Evolutionary conservation across 2,113 vertebrate species (phyloP).

Genomic region (Serilophus lunatus): DNA sequence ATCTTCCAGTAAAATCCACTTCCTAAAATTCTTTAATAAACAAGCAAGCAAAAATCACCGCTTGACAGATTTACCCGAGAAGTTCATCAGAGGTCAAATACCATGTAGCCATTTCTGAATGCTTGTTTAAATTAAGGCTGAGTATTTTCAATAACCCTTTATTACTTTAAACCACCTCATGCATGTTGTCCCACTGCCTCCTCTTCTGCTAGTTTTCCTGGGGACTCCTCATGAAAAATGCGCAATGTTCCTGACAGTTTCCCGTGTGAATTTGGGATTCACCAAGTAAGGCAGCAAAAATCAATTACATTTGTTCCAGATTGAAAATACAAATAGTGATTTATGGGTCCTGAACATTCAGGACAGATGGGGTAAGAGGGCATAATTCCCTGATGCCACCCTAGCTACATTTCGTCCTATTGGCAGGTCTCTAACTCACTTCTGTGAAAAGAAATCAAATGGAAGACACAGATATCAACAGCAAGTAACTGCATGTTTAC

Average conservation of each 20-base stretch:
- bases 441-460: background rate
- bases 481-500: background rate
- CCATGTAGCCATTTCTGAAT: background rate
- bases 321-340: background rate
- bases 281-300: background rate
- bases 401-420: fast-evolving
- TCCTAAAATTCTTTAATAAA: background rate
- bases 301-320: background rate
- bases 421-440: background rate
- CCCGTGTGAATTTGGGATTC: background rate
- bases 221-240: background rate
- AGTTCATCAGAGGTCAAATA: background rate
- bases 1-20: background rate
- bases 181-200: background rate
- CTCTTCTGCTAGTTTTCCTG: background rate
- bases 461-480: background rate
- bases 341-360: background rate
- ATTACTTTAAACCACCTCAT: background rate
- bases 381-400: background rate
- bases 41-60: background rate
- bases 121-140: background rate
- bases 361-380: background rate
- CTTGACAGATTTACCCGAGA: background rate
- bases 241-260: background rate
- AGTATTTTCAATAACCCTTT: background rate